Base-by-base conservation (phyloP, 2,113 vertebrate genomes). In the Brienomyrus brachyistius region DNA sequence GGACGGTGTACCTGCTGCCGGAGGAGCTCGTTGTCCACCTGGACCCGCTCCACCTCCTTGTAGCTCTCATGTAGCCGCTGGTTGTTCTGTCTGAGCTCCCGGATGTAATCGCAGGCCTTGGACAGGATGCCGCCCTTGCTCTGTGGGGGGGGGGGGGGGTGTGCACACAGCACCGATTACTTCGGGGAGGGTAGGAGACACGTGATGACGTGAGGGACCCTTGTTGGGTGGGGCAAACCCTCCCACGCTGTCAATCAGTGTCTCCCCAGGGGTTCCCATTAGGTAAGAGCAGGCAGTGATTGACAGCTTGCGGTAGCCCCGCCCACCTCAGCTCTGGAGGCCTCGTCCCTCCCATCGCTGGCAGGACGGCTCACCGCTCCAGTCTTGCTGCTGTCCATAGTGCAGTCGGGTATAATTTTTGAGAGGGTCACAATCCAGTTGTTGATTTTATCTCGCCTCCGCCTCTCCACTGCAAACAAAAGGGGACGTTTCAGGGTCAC, bases 81-180 rank as follows among this genome's bases (percentile, higher is more conserved):
- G 94, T 98, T 97, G 90, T 94, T 97, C 92, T 97, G 96, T 89
- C 97, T 95, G 9, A 98, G 95, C 91, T 98, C 98, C 1, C 96
- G 95, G 92, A 98, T 98, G 92, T 98, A 98, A 93, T 98, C 97
- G 0, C 98, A 98, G 1, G 97, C 97, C 92, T 98, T 98, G 0
- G 98, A 98, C 77, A 98, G 95, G 94, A 98, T 98, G 88, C 98
- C 97, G 0, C 97, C 97, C 95, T 98, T 98, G 91, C 98, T 98
- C 97, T 98, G 89, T 2, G 31, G 27, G 51, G 83, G n/a, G 82
- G 5, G 31, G 89, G 50, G 50, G 0, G 48, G 48, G 83, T 15
- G 83, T 2, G 40, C 88, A 10, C 62, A 77, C 70, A 27, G 11
- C 0, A 77, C 13, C 6, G 74, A 19, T 80, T 80, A 80, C 15